Percentiles rank a stretch among this genome's conserved stretches.
Evolutionary conservation across 2,113 vertebrate species (phyloP).

Genomic region (Pseudopodoces humilis): DNA sequence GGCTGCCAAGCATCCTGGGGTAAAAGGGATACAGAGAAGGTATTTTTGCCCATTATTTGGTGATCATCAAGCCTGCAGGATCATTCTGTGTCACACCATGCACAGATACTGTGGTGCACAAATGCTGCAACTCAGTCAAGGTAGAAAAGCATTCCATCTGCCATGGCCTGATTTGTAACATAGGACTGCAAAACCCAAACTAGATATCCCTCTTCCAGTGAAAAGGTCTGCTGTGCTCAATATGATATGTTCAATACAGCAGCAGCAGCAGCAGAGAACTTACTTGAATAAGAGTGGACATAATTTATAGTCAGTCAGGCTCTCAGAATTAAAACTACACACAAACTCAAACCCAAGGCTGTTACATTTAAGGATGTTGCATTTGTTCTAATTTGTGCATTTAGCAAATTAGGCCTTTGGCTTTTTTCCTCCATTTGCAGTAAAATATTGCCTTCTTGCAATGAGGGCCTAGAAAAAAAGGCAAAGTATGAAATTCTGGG

Average conservation of each 20-base stretch:
- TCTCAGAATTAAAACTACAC: neutral
- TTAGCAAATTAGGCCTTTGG: neutral
- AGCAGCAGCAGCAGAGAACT: neutral
- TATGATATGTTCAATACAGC: neutral
- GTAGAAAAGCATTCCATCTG: neutral
- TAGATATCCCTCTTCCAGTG: neutral
- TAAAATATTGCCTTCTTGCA: constrained; percentile 46
- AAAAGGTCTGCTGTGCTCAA: neutral
- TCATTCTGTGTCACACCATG: neutral
- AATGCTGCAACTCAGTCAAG: neutral
- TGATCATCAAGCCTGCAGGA: neutral
- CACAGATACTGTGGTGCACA: neutral
- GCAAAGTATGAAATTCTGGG: constrained; percentile 42
- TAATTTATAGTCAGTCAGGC: neutral
- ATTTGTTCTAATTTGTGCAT: constrained; percentile 13
- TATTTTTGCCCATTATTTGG: neutral
- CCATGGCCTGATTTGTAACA: neutral
- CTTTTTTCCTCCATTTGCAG: neutral
- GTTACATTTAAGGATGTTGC: constrained; percentile 1
- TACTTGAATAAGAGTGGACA: neutral
- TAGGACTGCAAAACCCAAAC: neutral
- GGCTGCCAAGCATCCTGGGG: neutral
- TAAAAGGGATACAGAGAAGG: neutral
- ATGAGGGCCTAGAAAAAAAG: constrained; percentile 44
- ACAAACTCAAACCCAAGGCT: constrained; percentile 30